These are phyloP conservation scores for Pogoniulus pusillus DNA, from an alignment of 2,797 vertebrate species.

Conservation along the genomic window DNA sequence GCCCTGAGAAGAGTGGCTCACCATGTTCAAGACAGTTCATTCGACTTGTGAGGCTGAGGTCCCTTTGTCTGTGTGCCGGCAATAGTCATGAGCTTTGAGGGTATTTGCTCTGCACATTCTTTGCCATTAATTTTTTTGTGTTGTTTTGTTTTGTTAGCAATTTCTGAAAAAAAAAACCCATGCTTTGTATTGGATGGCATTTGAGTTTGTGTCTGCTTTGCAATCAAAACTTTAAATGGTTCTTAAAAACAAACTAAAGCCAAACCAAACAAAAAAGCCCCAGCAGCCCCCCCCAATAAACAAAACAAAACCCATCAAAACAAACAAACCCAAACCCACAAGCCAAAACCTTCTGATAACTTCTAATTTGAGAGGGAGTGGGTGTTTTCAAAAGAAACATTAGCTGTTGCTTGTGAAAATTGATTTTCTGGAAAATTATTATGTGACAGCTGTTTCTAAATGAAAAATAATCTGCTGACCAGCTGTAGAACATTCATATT, in stretches of 20 bases:
- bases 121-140: background rate
- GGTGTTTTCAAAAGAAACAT: constrained; percentile 40
- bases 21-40: background rate
- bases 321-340: background rate
- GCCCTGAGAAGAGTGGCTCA: background rate
- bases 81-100: background rate
- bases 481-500: constrained; percentile 13
- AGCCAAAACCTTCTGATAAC: too few relatives aligned
- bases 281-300: too few relatives aligned
- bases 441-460: constrained; percentile 41
- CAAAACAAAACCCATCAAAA: background rate
- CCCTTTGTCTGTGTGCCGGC: background rate
- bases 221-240: background rate
- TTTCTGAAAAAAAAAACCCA: background rate
- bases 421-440: constrained; percentile 42
- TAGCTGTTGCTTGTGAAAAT: constrained; percentile 56
- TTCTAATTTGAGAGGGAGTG: background rate
- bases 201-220: background rate
- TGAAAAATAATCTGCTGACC: constrained; percentile 31
- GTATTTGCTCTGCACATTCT: background rate
- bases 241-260: background rate
- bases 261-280: too few relatives aligned
- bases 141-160: background rate
- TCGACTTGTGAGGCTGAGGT: background rate
- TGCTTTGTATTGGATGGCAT: background rate